A percentile compares a stretch with the other conserved stretches of the same genome.
Conservation (phyloP, 2,113 vertebrate species). For the Anser brachyrhynchus region DNA sequence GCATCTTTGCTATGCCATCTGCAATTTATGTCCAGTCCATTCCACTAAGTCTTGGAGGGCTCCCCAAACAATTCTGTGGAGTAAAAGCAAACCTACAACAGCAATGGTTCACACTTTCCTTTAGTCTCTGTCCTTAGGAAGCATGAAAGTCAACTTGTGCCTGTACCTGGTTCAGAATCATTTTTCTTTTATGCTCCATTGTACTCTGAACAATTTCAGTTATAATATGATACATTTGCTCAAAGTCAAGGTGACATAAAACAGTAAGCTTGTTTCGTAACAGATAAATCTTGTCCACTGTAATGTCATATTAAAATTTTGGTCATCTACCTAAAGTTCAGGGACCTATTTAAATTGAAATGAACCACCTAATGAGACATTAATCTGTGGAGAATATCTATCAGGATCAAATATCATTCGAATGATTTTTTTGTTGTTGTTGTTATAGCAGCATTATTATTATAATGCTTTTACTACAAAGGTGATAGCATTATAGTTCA, state of each 20-base stretch:
- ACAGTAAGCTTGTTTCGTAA: constrained; percentile 57
- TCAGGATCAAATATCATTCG: not conserved
- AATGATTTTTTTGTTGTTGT: not conserved
- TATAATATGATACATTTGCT: constrained; percentile 59
- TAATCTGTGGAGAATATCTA: not conserved
- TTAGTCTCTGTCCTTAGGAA: constrained; percentile 54
- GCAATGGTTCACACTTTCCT: constrained; percentile 28
- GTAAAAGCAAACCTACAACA: constrained; percentile 51
- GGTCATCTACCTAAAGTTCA: constrained; percentile 11
- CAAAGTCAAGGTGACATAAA: constrained; percentile 72
- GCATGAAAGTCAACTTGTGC: constrained; percentile 60
- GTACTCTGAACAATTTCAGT: constrained; percentile 59
- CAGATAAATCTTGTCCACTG: constrained; percentile 53
- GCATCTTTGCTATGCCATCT: not conserved
- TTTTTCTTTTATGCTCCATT: constrained; percentile 67
- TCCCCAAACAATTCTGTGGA: not conserved
- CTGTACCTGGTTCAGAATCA: constrained; percentile 27
- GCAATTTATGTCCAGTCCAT: not conserved
- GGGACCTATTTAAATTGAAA: constrained; percentile 33
- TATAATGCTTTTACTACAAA: not conserved
- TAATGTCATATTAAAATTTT: constrained; percentile 43
- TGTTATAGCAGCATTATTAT: not conserved
- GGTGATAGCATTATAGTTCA: not conserved
- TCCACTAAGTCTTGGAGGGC: not conserved
- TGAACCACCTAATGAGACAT: not conserved